A percentile compares a stretch with the other conserved stretches of the same genome.
Conservation (phyloP, 2,888 invertebrate genomes). For the Lasioglossum malachurum region DNA sequence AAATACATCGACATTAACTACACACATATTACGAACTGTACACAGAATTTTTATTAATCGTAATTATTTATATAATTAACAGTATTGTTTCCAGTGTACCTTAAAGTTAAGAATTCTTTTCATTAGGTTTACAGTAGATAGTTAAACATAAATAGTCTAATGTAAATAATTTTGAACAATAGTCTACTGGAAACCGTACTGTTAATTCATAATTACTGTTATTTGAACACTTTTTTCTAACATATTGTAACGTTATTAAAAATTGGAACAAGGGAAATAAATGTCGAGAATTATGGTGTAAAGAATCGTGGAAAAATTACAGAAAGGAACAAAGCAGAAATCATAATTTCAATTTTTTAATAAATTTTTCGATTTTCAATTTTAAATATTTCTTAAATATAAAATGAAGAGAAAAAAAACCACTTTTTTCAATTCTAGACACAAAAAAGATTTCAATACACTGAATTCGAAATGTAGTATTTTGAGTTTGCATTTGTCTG, state of each 20-base stretch:
- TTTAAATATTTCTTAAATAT: neutral
- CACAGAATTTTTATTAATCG: slow-evolving; percentile 2
- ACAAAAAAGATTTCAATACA: slow-evolving; percentile 21
- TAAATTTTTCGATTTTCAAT: slow-evolving; percentile 2
- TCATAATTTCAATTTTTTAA: neutral
- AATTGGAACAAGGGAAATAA: neutral
- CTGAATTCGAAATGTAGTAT: slow-evolving; percentile 7
- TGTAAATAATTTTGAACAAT: neutral
- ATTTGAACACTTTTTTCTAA: neutral
- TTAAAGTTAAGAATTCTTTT: neutral
- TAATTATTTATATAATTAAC: slow-evolving; percentile 1
- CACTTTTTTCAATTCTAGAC: neutral
- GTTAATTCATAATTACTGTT: slow-evolving; percentile 3
- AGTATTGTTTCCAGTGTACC: neutral
- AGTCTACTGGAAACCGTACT: neutral
- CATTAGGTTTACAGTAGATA: neutral
- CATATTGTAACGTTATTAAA: neutral
- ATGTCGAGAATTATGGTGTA: neutral
- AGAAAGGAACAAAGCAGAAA: neutral
- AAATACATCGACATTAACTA: slow-evolving; percentile 1
- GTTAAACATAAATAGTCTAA: neutral
- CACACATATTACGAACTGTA: neutral
- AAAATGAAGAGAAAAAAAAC: neutral
- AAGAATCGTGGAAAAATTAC: neutral
- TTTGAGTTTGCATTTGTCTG: slow-evolving; percentile 34